Conservation (phyloP, 2,888 invertebrate species). For the Diabrotica balteata region DNA sequence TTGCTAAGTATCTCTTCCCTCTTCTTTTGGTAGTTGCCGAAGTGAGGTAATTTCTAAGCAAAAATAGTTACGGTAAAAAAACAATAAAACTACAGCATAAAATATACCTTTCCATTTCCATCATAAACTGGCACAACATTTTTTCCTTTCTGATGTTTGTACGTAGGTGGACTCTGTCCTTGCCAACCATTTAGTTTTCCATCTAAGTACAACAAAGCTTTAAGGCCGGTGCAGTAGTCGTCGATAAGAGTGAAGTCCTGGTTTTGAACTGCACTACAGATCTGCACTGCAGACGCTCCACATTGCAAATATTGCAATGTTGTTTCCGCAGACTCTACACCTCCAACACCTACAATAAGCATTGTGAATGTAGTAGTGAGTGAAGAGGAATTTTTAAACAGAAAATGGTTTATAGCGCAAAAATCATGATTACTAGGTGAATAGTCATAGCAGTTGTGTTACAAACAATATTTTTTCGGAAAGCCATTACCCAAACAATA, state of each 20-base stretch:
- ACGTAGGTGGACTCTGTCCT: constrained; percentile 92
- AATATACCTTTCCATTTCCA: constrained; percentile 55
- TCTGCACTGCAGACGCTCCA: constrained; percentile 91
- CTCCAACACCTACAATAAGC: constrained; percentile 72
- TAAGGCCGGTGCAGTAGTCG: constrained; percentile 90
- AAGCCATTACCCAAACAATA: too few species aligned
- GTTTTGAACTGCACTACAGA: constrained; percentile 97
- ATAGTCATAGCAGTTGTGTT: not conserved
- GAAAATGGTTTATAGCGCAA: not conserved
- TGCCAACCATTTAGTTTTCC: constrained; percentile 80
- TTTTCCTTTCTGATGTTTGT: constrained; percentile 93
- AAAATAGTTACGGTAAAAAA: constrained; percentile 26
- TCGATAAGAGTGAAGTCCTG: constrained; percentile 98
- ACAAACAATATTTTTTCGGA: not conserved
- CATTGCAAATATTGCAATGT: constrained; percentile 94
- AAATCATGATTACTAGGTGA: not conserved
- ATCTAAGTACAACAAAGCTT: constrained; percentile 83
- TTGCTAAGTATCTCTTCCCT: constrained; percentile 69
- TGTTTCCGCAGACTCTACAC: constrained; percentile 95
- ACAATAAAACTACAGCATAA: not conserved
- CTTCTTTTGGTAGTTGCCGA: constrained; percentile 82
- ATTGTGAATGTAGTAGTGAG: too few species aligned
- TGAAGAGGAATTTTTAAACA: not conserved
- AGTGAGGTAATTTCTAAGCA: constrained; percentile 81
- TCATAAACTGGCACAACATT: constrained; percentile 73